phyloP scores from a whole-genome alignment of 2,797 vertebrate genomes.

The Mus spretus region DNA sequence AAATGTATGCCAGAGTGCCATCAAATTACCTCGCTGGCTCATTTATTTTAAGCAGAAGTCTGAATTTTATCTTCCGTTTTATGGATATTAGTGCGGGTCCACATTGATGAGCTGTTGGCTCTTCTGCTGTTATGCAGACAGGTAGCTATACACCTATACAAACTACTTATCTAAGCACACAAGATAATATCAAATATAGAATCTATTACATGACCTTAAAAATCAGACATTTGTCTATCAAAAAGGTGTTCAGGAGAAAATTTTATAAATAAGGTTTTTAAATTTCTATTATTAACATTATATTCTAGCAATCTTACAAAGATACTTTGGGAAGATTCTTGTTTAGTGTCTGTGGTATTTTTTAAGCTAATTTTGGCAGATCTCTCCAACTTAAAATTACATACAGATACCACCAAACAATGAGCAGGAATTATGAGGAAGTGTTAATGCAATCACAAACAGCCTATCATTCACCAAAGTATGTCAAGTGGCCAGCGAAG shows the following conservation, averaged over 20 bases:
- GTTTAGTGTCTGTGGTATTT: background rate
- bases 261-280: slow-evolving; percentile 51
- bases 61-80: slow-evolving; percentile 71
- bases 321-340: background rate
- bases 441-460: background rate
- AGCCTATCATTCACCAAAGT: slow-evolving; percentile 17
- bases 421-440: slow-evolving; percentile 17
- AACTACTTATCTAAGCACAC: slow-evolving; percentile 14
- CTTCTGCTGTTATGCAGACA: slow-evolving; percentile 30
- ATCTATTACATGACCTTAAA: slow-evolving; percentile 51
- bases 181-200: slow-evolving; percentile 21
- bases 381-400: slow-evolving; percentile 55
- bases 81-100: slow-evolving; percentile 50
- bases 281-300: slow-evolving; percentile 45
- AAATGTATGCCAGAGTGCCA: slow-evolving; percentile 11
- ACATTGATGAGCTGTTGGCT: slow-evolving; percentile 46
- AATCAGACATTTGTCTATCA: slow-evolving; percentile 27
- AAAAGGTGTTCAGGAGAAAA: slow-evolving; percentile 22
- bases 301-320: background rate
- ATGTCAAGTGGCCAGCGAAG: slow-evolving; percentile 46
- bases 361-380: slow-evolving; percentile 44
- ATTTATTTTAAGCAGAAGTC: slow-evolving; percentile 74
- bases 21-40: slow-evolving; percentile 68
- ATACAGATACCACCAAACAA: slow-evolving; percentile 33
- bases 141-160: background rate